Evolutionary conservation across 2,888 invertebrate species (phyloP), one percentile per base, ranked within the genome.

Genomic region (Athripsodes cinereus): DNA sequence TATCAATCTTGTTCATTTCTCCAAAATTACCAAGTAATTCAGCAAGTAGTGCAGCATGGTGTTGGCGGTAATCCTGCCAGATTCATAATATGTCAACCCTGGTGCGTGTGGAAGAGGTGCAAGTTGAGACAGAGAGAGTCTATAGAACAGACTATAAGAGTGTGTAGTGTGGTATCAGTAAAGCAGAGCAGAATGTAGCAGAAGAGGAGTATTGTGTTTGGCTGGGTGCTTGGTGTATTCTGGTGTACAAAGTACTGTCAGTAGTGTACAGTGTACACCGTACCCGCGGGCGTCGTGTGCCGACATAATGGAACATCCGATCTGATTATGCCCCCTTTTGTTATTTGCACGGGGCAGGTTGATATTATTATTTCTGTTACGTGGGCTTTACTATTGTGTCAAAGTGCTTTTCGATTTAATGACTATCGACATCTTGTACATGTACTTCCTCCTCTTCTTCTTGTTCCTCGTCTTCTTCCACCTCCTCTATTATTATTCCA

Each of bases 291-390:
- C 60, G 52, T 55, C 55, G 57, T 57, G 60, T 58, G 59, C 60
- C 62, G 62, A 55, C 59, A 62, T 64, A 64, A 64, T 64, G 60
- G 63, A 64, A 64, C 62, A 62, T 64, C 63, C 63, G 60, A 64
- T 64, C 63, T 63, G 64, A 64, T 64, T 64, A 64, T 61, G 61
- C 61, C 63, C 26, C 61, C 63, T 61, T 63, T 63, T 63, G 63
- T 63, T 63, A 63, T 58, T 61, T 53, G 61, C 61, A 59, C 61
- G 59, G 57, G 58, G 60, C 55, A 56, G 56, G 52, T 59, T 56
- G 56, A 51, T 48, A 48, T 34, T 50, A 44, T 40, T 57, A 44
- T 40, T 57, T 53, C 52, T 18, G 40, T 40, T 40, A 48, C 52
- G 53, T 44, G 55, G 57, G 60, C 60, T 53, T 53, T 50, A 49